Base-by-base conservation (phyloP, 2,797 vertebrate genomes). In the Dryobates pubescens region DNA sequence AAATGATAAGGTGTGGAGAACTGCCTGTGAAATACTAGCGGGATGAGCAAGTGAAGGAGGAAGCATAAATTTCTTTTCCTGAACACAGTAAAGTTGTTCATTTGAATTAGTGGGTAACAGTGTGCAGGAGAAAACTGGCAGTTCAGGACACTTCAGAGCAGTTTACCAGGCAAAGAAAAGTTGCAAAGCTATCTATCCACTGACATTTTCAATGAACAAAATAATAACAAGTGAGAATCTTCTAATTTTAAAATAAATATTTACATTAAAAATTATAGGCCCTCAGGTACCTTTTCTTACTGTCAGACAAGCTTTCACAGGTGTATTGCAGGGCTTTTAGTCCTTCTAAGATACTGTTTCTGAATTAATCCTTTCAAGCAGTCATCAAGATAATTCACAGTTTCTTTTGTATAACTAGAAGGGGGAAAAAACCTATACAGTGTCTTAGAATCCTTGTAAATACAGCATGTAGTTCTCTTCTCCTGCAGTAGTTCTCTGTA, bases 311-410 rank as follows among this genome's bases (percentile, higher is more conserved):
- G 38, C n/a, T 90, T 82, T 80, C 72, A 79, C 34, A 75, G 89
- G 72, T 61, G 24, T 61, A 64, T 90, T 92, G 59, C 58, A 56
- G 13, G 56, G 36, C 30, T 92, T 88, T 32, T 89, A 85, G 34
- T 74, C 69, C 38, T 38, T 29, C 41, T 71, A 27, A 86, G 71
- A 47, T 43, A 56, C 8, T 62, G 12, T 75, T 87, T 93, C 76
- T 75, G 63, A 91, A 79, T 90, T 89, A 89, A 83, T 91, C 26
- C 49, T 85, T 87, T 62, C 70, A 95, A 94, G 38, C 69, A 91
- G 27, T 49, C 73, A 27, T 82, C 27, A 93, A 87, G 71, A 69
- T 68, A 61, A 68, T 63, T 85, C 88, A 43, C 19, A 32, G n/a
- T 79, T 86, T 47, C 83, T 61, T 81, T 90, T 88, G 56, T 82